Base-by-base conservation (phyloP, 2,113 vertebrate genomes). In the Caranx melampygus region DNA sequence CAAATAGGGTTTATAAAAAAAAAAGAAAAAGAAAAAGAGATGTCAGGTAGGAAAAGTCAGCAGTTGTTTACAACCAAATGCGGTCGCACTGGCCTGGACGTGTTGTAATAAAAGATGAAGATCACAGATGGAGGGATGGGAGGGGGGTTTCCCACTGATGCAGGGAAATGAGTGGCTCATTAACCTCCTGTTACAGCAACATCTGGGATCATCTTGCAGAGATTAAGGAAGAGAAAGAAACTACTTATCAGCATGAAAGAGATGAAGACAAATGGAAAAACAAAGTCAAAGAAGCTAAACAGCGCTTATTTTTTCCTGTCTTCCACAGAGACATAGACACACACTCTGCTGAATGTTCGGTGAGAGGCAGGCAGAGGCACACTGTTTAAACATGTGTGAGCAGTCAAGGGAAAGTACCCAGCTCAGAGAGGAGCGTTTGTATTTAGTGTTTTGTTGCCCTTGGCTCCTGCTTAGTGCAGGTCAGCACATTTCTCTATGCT, bases 401-500 rank as follows among this genome's bases (percentile, higher is more conserved):
- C 86, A 78, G 83, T 52, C 85, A 73, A 88, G 89, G 93, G 93
- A 94, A 95, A 94, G 93, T 93, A 92, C 92, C 91, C 85, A 6
- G 84, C 90, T 85, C 88, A 89, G 91, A 93, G 92, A 90, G 79
- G 79, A 94, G 89, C 83, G 86, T 87, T 93, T 94, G 91, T 94
- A 90, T 95, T 95, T 93, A 87, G 91, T 93, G 88, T 88, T 90
- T 95, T 95, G 95, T 95, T 94, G 92, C 86, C 88, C 51, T 94
- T 96, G 96, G 95, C 95, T 94, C 67, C 74, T 54, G 86, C 93
- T 95, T 89, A 92, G 86, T 90, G 91, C 87, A 93, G 94, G 94
- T 96, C 96, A 97, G 97, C 96, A 96, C 95, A 96, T 96, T 94
- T 94, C 94, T 95, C 84, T 49, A 81, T 83, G 93, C 90, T 95